phyloP scores from a whole-genome alignment of 2,888 invertebrate species.

The Drosophila dives region DNA sequence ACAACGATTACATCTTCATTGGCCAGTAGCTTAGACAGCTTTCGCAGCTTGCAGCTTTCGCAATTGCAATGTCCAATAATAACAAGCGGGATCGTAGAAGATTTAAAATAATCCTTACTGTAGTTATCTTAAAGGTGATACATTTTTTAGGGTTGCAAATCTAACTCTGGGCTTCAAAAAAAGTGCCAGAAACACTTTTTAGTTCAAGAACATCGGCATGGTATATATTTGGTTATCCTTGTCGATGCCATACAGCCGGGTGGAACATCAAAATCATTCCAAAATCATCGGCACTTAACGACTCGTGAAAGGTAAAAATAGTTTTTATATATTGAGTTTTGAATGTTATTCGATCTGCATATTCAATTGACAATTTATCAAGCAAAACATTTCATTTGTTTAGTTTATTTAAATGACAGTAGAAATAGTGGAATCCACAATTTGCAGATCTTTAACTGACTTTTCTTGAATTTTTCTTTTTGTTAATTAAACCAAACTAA shows the following conservation, averaged over 20 bases:
- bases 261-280: slow-evolving; percentile 37
- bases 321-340: slow-evolving; percentile 25
- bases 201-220: slow-evolving; percentile 54
- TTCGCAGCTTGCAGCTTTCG: slow-evolving; percentile 32
- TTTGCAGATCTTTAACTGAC: slow-evolving; percentile 4
- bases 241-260: slow-evolving; percentile 47
- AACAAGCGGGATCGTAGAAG: slow-evolving; percentile 50
- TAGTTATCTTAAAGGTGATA: slow-evolving; percentile 21
- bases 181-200: slow-evolving; percentile 44
- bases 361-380: slow-evolving; percentile 32
- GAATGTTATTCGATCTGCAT: slow-evolving; percentile 26
- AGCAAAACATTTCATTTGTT: slow-evolving; percentile 34
- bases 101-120: slow-evolving; percentile 39
- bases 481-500: neutral
- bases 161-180: slow-evolving; percentile 20
- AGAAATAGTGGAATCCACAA: slow-evolving; percentile 40
- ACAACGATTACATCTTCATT: slow-evolving; percentile 6
- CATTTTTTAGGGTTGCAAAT: slow-evolving; percentile 35
- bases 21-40: slow-evolving; percentile 2
- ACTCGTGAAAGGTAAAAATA: slow-evolving; percentile 24
- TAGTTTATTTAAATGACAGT: slow-evolving; percentile 2
- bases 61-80: slow-evolving; percentile 46
- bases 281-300: slow-evolving; percentile 22
- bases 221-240: slow-evolving; percentile 24
- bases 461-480: neutral